Conservation (phyloP, 2,113 vertebrate species). For the Lonchura striata region DNA sequence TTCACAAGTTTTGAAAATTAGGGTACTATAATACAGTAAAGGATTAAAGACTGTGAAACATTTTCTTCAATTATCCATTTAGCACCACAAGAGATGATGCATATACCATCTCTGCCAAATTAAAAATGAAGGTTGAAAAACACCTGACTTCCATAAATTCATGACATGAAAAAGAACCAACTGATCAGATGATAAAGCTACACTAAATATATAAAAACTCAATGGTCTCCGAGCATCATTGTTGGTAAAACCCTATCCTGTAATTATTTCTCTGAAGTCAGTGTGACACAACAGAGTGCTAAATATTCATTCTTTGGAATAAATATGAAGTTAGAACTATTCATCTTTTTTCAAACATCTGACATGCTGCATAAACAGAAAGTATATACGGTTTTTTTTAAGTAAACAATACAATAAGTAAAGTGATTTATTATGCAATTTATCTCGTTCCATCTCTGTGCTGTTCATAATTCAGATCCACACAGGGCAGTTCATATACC, state of each 20-base stretch:
- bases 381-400: constrained; percentile 55
- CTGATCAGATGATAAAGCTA: constrained; percentile 56
- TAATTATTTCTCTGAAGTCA: constrained; percentile 72
- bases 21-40: not conserved
- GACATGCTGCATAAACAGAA: constrained; percentile 75
- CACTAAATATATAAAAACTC: constrained; percentile 45
- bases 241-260: constrained; percentile 54
- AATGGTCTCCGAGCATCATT: constrained; percentile 41
- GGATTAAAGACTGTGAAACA: not conserved
- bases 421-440: constrained; percentile 82
- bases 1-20: not conserved
- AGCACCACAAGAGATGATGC: not conserved
- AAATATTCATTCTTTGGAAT: constrained; percentile 75
- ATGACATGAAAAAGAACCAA: constrained; percentile 55
- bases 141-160: constrained; percentile 48
- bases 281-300: constrained; percentile 55
- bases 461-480: constrained; percentile 78
- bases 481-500: constrained; percentile 67
- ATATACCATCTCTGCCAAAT: not conserved
- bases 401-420: constrained; percentile 75
- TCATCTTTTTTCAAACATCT: constrained; percentile 75
- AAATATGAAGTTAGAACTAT: constrained; percentile 74
- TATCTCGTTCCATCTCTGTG: constrained; percentile 77
- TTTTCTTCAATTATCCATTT: constrained; percentile 36
- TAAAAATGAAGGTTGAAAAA: constrained; percentile 42